Base-by-base conservation (phyloP, 92 coral and sea anemone genomes). In the Palythoa grandis region DNA sequence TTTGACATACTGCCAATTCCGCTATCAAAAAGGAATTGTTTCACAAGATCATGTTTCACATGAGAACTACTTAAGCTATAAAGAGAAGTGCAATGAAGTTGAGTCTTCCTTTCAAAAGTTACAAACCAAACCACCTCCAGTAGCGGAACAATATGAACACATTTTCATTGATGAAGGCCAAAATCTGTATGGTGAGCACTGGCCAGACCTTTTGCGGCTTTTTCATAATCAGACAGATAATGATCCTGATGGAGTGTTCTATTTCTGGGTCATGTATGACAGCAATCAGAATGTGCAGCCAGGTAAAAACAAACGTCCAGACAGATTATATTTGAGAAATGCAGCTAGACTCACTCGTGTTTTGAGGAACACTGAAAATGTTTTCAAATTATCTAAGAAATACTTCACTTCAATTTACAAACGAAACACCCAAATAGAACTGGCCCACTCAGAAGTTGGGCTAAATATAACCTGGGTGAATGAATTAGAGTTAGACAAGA, bases 141-240 rank as follows among this genome's bases (percentile, higher is more conserved):
- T 8, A 35, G 39, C n/a, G n/a, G 11, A 23, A 4, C 68, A 29
- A 50, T 92, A 82, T 57, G 87, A 92, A 14, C 94, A 92, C 57
- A 88, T 92, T 15, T 92, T 92, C 70, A 87, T 92, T 25, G 94
- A 92, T 40, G 94, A 92, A 69, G 83, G 92, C n/a, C 92, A 92
- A 25, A 92, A 92, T 16, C 66, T 92, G 52, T 76, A 52, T 63
- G 88, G 88, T 1, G 52, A 13, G 16, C 50, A 20, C 54, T 92
- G 94, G 92, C 88, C 78, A 76, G 47, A 52, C 7, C 58, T 86
- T 20, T 56, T 92, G 37, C 17, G 86, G 16, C 80, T 70, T 61
- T 77, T 69, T 35, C 83, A 86, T 88, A 65, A 68, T 7, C 73
- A 29, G 5, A 5, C 47, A 23, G 23, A 23, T 1, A 65, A 29